phyloP scores from a whole-genome alignment of 2,113 vertebrate genomes.

The Dicaeum eximium region DNA sequence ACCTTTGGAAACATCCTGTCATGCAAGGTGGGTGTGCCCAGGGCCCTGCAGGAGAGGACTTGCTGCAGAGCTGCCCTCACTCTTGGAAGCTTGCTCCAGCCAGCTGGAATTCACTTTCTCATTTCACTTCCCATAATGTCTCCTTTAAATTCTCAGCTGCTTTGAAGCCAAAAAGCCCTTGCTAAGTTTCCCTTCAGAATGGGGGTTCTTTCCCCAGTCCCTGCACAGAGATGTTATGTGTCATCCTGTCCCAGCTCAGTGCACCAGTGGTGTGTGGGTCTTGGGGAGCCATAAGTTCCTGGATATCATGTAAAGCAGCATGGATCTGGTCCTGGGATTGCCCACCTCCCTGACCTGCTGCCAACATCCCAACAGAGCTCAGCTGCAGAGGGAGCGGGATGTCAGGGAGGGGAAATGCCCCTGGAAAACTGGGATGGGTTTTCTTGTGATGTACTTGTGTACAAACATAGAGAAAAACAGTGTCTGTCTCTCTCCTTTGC shows the following conservation, averaged over 20 bases:
- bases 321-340: neutral
- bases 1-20: conserved; percentile 96
- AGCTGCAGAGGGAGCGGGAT: fast-evolving
- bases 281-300: neutral
- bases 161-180: neutral
- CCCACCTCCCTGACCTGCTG: neutral
- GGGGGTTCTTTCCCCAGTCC: neutral
- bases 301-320: neutral
- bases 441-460: fast-evolving
- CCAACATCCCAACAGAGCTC: neutral
- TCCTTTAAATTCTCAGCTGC: neutral
- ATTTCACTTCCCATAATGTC: neutral
- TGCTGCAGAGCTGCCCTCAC: neutral
- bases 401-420: neutral
- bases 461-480: fast-evolving
- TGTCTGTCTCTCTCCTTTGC: neutral
- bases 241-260: neutral
- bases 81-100: neutral
- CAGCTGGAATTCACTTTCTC: neutral
- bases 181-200: neutral
- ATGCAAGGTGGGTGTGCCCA: conserved; percentile 81
- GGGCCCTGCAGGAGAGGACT: neutral
- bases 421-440: neutral
- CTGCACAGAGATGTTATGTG: neutral
- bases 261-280: neutral